A percentile compares a stretch with the other conserved stretches of the same genome.
Conservation (phyloP, 2,888 invertebrate species). For the Ophraella communa region DNA sequence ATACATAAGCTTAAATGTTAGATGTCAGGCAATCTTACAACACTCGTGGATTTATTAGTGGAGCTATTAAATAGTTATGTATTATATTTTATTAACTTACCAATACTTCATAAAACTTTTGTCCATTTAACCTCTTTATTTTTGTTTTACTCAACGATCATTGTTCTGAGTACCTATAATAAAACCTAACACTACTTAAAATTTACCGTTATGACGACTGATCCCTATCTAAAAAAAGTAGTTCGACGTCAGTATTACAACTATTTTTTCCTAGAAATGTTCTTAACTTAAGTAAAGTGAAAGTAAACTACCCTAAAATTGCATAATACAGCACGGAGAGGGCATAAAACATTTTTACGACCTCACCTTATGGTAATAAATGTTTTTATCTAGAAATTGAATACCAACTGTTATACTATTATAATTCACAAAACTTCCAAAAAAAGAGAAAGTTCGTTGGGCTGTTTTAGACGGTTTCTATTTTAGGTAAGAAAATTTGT, state of each 20-base stretch:
- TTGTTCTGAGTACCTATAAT: no score
- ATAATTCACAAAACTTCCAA: constrained; percentile 31
- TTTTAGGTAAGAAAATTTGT: constrained; percentile 29
- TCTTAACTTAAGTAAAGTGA: constrained; percentile 32
- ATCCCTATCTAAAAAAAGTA: neutral
- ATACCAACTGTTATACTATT: constrained; percentile 34
- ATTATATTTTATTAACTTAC: no score
- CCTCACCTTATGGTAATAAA: constrained; percentile 27
- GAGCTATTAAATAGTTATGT: no score
- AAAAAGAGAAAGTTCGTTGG: constrained; percentile 45
- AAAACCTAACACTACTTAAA: neutral
- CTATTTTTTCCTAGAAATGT: constrained; percentile 9
- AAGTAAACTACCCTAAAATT: constrained; percentile 41
- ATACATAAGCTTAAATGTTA: no score
- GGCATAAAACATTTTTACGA: constrained; percentile 34
- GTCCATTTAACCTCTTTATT: no score
- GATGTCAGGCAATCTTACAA: no score
- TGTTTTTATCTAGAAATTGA: constrained; percentile 22
- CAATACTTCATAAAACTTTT: no score
- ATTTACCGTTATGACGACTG: neutral
- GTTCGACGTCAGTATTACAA: neutral
- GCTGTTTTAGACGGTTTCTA: constrained; percentile 26
- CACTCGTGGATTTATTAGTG: no score
- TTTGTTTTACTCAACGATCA: no score
- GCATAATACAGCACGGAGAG: constrained; percentile 32